Base-by-base conservation (phyloP, 2,888 invertebrate species). In the Acanthosepion pharaonis region DNA sequence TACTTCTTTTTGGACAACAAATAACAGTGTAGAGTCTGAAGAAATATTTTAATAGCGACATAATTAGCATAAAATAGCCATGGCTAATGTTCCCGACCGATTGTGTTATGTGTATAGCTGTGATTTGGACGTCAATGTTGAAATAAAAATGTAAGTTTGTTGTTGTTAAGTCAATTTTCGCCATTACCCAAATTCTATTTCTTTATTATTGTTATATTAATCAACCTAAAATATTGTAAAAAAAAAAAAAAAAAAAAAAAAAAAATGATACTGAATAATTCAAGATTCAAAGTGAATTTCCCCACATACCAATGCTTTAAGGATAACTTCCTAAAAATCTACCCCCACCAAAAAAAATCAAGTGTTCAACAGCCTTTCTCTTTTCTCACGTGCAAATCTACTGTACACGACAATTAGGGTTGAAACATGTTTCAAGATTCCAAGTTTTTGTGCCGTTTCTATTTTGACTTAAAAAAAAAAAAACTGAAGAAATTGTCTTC, bases 81-180 rank as follows among this genome's bases (percentile, higher is more conserved):
- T 96, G 96, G 95, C 96, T 48, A 96, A 96, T 91, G 95, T 95
- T 25, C 94, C 95, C 51, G 96, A 96, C 59, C 95, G 96, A 95
- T 97, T 97, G 95, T 96, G 97, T 95, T 98, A 97, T 96, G 97
- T 99, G 53, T 99, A 99, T 97, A 99, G 99, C 98, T 99, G 99
- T 55, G 98, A 99, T n/a, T 97, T 99, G 96, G 98, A 99, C 96
- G 98, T 98, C 96, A 98, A 98, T 97, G 98, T 99, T 91, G 98
- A 99, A 98, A 98, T 99, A 96, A 99, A 99, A 98, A 98, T 99
- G 99, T 99, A 98, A 98, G 98, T 98, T 91, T 94, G 91, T 55
- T 11, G 78, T n/a, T 78, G 78, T 78, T 78, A 33, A 9, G n/a
- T 78, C 48, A 42, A 59, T 55, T 25, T 91, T 94, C 64, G 28